Evolutionary conservation across 1,140 invertebrate genomes (phyloP), one percentile per base, ranked within the genome.

Genomic region (Mesaphorura yosii): DNA sequence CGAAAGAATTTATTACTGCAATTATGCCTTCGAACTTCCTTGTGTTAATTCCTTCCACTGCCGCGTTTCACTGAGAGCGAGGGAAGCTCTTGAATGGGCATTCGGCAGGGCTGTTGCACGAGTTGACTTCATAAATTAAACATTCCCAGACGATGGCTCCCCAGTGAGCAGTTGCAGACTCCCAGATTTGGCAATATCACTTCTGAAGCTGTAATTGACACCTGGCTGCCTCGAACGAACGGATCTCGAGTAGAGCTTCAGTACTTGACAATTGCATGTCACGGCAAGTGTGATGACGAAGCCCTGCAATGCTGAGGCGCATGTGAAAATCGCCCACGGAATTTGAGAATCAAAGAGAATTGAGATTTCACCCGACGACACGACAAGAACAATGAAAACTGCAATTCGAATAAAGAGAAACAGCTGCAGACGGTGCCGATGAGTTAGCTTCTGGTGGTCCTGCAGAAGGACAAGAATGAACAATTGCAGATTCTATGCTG

Each of bases 191-290:
- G 73, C 70, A 45, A 75, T 70, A 68, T 75, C 68, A 4, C 66
- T 66, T 68, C 71, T 69, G 64, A 71, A 55, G 65, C 71, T 47
- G 66, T 67, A 54, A 67, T 67, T 54, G 67, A 69, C 55, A 66
- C 64, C 39, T 65, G 69, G 22, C 26, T 55, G 28, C 25, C 39
- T 38, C 2, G 53, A 34, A 7, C 57, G 34, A 19, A 59, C 46
- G 20, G 63, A 55, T 49, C 65, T 56, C 25, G 74, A 70, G 64
- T 76, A 76, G 27, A 76, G 66, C 57, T 75, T 75, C 29, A 76
- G 64, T 27, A 76, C 73, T 64, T 74, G 72, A 65, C 77, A 79
- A 66, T 80, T 80, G 66, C 79, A 80, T 6, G 78, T 78, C 47
- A 80, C 78, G 47, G 76, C 72, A 53, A 81, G 66, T 2, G 79